These are phyloP conservation scores for Hippopotamus amphibius DNA, from an alignment of 2,113 vertebrate species.

Conservation along the genomic window DNA sequence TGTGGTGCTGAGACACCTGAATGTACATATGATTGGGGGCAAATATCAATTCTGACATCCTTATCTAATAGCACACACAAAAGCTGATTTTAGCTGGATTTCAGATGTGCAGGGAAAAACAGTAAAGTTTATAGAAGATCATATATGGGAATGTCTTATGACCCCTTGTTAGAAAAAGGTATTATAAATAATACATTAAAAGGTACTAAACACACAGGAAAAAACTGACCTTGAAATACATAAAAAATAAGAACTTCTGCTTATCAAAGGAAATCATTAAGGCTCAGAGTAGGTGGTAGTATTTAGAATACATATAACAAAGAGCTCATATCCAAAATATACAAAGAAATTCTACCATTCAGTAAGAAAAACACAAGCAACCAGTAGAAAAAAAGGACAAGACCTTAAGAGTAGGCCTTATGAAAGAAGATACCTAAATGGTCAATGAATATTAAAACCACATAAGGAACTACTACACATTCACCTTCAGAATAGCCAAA, in stretches of 20 bases:
- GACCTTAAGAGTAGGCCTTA: not conserved
- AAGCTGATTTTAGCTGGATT: not conserved
- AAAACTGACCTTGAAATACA: constrained; percentile 15
- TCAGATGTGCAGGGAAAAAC: not conserved
- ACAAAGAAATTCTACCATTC: not conserved
- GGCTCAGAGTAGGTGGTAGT: not conserved
- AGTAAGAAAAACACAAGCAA: not conserved
- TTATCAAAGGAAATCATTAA: constrained; percentile 24
- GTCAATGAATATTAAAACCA: not conserved
- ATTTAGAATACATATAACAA: not conserved
- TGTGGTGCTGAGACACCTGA: not conserved
- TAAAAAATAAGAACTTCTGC: not conserved
- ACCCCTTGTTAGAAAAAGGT: not conserved
- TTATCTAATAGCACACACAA: not conserved
- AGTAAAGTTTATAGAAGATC: not conserved
- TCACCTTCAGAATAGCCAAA: not conserved
- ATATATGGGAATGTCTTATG: not conserved
- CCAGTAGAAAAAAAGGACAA: not conserved
- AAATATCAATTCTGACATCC: not conserved
- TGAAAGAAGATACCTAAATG: not conserved
- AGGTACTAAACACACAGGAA: not conserved
- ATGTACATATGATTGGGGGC: not conserved
- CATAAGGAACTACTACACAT: not conserved
- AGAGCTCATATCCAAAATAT: not conserved
- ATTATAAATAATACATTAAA: not conserved